Percentiles rank a stretch among this genome's conserved stretches.
phyloP scores from a whole-genome alignment of 2,888 invertebrate genomes.

The Ganaspis brasiliensis region DNA sequence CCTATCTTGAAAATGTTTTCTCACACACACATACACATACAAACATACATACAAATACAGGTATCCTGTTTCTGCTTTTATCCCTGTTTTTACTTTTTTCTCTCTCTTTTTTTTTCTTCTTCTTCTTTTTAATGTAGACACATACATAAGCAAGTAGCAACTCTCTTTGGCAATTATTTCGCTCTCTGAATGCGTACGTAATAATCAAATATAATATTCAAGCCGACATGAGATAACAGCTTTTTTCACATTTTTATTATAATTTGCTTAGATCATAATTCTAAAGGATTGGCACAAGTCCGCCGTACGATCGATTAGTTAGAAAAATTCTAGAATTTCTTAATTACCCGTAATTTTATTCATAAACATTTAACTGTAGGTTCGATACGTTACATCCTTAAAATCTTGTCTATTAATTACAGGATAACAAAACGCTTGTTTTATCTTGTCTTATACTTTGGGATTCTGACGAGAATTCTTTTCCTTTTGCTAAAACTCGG shows the following conservation, averaged over 20 bases:
- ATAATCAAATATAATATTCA: constrained; percentile 37
- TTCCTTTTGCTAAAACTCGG: not conserved
- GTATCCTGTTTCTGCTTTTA: constrained; percentile 6
- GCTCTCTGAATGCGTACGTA: constrained; percentile 23
- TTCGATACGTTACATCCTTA: constrained; percentile 63
- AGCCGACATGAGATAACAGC: constrained; percentile 38
- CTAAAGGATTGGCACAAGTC: constrained; percentile 76
- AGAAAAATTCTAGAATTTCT: constrained; percentile 80
- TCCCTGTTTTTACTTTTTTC: constrained; percentile 35
- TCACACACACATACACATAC: constrained; percentile 13
- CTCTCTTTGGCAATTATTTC: constrained; percentile 35
- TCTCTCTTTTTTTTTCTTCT: too few relatives aligned
- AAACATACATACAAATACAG: constrained; percentile 38
- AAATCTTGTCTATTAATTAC: constrained; percentile 22
- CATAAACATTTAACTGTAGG: constrained; percentile 79
- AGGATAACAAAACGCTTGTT: constrained; percentile 61
- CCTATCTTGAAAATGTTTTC: constrained; percentile 23
- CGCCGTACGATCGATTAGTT: constrained; percentile 75
- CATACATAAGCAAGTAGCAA: constrained; percentile 33
- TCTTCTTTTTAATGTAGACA: constrained; percentile 3
- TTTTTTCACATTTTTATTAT: constrained; percentile 16
- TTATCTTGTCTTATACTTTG: constrained; percentile 19
- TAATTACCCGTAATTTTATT: constrained; percentile 81
- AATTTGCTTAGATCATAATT: constrained; percentile 42
- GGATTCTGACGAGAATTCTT: constrained; percentile 12